A percentile compares a stretch with the other conserved stretches of the same genome.
These are phyloP conservation scores for Drosophila colorata DNA, from an alignment of 2,888 invertebrate genomes.

Conservation along the genomic window DNA sequence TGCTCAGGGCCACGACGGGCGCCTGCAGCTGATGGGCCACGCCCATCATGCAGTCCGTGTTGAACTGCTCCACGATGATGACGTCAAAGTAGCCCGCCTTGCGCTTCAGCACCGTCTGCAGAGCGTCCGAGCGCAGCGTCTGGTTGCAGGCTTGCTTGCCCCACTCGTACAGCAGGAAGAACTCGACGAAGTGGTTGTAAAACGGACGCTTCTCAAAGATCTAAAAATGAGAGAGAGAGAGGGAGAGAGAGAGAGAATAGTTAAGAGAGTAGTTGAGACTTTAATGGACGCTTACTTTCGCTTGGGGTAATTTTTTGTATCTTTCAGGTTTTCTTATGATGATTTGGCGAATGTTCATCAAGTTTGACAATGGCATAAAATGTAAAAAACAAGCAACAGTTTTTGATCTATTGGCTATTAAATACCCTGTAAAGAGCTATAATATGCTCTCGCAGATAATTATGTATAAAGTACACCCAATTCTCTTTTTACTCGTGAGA, in stretches of 20 bases:
- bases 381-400: neutral
- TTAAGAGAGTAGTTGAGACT: neutral
- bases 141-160: conserved; percentile 82
- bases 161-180: conserved; percentile 83
- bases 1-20: conserved; percentile 86
- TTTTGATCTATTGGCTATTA: too few species aligned
- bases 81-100: conserved; percentile 88
- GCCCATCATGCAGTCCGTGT: conserved; percentile 90
- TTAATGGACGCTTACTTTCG: conserved; percentile 7
- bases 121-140: conserved; percentile 81
- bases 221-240: conserved; percentile 50
- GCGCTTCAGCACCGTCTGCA: conserved; percentile 83
- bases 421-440: neutral
- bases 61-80: conserved; percentile 90
- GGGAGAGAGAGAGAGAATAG: neutral
- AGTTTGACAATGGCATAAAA: conserved; percentile 12
- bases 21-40: conserved; percentile 88
- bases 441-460: too few species aligned
- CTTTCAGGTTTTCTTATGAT: conserved; percentile 13
- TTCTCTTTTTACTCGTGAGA: too few species aligned
- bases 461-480: too few species aligned
- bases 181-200: conserved; percentile 81
- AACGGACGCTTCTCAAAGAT: conserved; percentile 80
- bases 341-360: neutral
- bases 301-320: conserved; percentile 1